phyloP scores from a whole-genome alignment of 2,797 vertebrate species.

The Oophaga sylvatica region DNA sequence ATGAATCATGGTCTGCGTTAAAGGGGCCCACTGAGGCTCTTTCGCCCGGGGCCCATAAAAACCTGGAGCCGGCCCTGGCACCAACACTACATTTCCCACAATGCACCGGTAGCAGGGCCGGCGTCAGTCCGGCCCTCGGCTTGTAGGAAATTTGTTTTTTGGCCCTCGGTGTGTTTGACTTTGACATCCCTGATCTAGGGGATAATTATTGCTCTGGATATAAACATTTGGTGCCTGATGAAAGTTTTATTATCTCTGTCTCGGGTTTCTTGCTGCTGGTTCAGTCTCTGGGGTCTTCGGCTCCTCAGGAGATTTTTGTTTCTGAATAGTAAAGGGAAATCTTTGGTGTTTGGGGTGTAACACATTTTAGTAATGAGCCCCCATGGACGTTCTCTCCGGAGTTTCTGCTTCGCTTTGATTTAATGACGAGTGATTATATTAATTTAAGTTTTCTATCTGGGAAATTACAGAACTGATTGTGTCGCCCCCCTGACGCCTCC shows the following conservation, averaged over 20 bases:
- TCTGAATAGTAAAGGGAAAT: background rate
- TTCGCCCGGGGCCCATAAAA: no score
- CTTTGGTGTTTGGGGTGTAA: background rate
- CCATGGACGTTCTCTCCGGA: background rate
- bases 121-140: no score
- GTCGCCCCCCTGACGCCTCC: constrained; percentile 13
- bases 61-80: no score
- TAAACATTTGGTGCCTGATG: background rate
- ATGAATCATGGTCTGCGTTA: no score
- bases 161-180: no score
- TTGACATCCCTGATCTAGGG: no score
- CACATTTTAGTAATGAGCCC: constrained; percentile 14
- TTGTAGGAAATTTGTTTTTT: no score
- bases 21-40: no score
- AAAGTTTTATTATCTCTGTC: background rate
- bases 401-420: background rate
- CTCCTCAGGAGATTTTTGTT: background rate
- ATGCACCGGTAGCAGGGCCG: no score
- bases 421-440: constrained; percentile 16
- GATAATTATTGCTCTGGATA: background rate
- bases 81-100: no score
- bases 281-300: background rate
- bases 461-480: constrained; percentile 4
- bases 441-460: constrained; percentile 6
- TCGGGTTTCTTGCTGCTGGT: background rate